These are phyloP conservation scores for Epistrophella euchroma DNA, from an alignment of 2,888 invertebrate species.

Conservation along the genomic window DNA sequence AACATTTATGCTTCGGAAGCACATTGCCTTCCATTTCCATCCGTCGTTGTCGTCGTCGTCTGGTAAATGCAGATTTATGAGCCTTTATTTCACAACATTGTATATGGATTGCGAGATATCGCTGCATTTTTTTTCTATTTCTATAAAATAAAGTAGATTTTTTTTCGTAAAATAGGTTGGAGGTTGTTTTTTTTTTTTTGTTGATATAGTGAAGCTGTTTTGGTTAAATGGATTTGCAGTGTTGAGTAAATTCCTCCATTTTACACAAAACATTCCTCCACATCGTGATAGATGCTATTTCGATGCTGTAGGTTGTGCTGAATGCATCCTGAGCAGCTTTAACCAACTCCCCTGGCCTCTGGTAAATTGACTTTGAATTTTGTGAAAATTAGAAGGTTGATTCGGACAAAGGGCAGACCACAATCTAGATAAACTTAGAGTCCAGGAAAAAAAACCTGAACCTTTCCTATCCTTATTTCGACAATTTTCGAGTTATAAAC, in stretches of 20 bases:
- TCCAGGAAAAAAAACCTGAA: neutral
- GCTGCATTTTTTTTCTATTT: slow-evolving; percentile 39
- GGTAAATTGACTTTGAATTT: slow-evolving; percentile 70
- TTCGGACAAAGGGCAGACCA: slow-evolving; percentile 47
- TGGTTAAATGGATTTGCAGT: slow-evolving; percentile 55
- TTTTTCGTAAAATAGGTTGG: neutral
- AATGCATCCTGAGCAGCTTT: slow-evolving; percentile 2
- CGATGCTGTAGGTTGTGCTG: neutral
- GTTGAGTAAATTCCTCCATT: slow-evolving; percentile 23
- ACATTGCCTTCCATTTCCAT: slow-evolving; percentile 43
- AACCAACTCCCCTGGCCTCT: slow-evolving; percentile 49
- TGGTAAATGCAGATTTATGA: slow-evolving; percentile 73
- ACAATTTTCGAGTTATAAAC: neutral
- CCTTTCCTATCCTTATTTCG: neutral
- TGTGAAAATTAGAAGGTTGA: slow-evolving; percentile 63
- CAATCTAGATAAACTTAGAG: neutral
- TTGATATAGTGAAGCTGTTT: neutral
- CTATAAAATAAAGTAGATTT: slow-evolving; percentile 6
- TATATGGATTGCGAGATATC: slow-evolving; percentile 55
- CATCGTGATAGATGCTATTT: slow-evolving; percentile 47
- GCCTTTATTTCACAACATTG: slow-evolving; percentile 58
- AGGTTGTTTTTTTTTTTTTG: neutral
- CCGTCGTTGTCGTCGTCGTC: neutral
- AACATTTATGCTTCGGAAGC: slow-evolving; percentile 64
- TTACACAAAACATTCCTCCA: slow-evolving; percentile 43